phyloP scores from a whole-genome alignment of 2,888 invertebrate species.

The Automeris io region DNA sequence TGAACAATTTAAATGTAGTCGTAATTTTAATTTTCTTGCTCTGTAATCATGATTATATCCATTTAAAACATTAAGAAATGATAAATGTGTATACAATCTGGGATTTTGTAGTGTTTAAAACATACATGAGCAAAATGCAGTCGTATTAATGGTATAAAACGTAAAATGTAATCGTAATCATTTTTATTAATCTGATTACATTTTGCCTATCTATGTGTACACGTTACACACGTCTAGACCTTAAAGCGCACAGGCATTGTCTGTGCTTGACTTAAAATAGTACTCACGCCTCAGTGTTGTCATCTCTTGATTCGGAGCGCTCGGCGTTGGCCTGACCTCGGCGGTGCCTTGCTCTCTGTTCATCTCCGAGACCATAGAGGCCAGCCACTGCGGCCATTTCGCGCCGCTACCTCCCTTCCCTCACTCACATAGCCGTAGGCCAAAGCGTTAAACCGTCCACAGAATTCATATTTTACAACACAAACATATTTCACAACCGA shows the following conservation, averaged over 20 bases:
- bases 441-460: constrained; percentile 1
- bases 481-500: constrained; percentile 24
- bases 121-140: too few relatives aligned
- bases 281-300: constrained; percentile 78
- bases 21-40: too few relatives aligned
- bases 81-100: too few relatives aligned
- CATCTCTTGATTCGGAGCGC: constrained; percentile 80
- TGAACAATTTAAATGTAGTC: too few relatives aligned
- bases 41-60: too few relatives aligned
- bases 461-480: constrained; percentile 18
- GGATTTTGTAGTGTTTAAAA: too few relatives aligned
- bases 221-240: too few relatives aligned
- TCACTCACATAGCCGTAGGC: constrained; percentile 13
- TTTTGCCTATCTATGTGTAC: too few relatives aligned
- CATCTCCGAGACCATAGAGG: constrained; percentile 87
- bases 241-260: background rate
- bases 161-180: too few relatives aligned
- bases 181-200: too few relatives aligned
- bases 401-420: constrained; percentile 26
- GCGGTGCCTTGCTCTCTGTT: constrained; percentile 76
- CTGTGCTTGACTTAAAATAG: background rate
- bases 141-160: too few relatives aligned
- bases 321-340: constrained; percentile 79
- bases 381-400: constrained; percentile 88
- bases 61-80: too few relatives aligned